These are phyloP conservation scores for Sandelia bainsii DNA, from an alignment of 2,797 vertebrate genomes.

Conservation along the genomic window DNA sequence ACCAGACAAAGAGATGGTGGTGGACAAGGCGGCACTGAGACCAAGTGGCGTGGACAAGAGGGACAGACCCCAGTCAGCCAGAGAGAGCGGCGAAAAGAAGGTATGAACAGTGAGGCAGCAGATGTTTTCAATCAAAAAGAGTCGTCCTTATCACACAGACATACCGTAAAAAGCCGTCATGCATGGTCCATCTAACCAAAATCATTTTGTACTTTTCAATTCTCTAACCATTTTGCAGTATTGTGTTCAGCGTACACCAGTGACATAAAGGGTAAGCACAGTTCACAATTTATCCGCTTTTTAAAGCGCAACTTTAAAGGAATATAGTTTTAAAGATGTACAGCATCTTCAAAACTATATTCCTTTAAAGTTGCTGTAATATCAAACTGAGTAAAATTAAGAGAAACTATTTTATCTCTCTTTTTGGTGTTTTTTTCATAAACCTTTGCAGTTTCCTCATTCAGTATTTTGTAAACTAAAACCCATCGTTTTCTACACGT, in stretches of 20 bases:
- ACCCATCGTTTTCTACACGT: no score
- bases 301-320: no score
- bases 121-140: background rate
- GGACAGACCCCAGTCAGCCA: slow-evolving; percentile 14
- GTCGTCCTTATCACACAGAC: background rate
- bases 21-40: slow-evolving; percentile 6
- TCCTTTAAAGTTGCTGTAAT: background rate
- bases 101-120: slow-evolving; percentile 45
- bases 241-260: slow-evolving; percentile 34
- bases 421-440: background rate
- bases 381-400: background rate
- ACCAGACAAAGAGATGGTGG: slow-evolving; percentile 28
- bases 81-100: slow-evolving; percentile 58
- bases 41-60: slow-evolving; percentile 22
- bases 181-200: background rate
- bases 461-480: no score
- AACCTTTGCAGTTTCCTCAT: background rate
- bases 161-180: background rate
- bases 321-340: background rate
- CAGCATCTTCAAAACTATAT: background rate
- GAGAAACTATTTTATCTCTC: background rate
- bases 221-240: slow-evolving; percentile 34
- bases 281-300: slow-evolving; percentile 5
- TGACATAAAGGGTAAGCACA: slow-evolving; percentile 37
- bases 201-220: slow-evolving; percentile 13